Base-by-base conservation (phyloP, 1,140 invertebrate species). In the Dermatophagoides farinae region DNA sequence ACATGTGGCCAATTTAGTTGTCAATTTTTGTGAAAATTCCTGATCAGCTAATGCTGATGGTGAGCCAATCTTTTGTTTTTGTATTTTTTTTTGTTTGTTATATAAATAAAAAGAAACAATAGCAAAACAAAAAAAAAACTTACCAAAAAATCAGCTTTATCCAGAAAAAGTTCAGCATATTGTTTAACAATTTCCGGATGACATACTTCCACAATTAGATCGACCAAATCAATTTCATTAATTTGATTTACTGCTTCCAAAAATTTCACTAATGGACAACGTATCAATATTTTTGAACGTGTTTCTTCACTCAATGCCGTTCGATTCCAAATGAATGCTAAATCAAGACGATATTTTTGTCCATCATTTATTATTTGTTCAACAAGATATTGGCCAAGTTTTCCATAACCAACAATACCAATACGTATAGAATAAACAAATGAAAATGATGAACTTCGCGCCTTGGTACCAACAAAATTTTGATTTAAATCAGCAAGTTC, bases 161-260 rank as follows among this genome's bases (percentile, higher is more conserved):
- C 38, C 12, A 79, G 65, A 65, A 80, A 76, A 9, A 63, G n/a
- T 14, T 67, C 63, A 14, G 75, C 77, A 68, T 72, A 76, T 61
- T 74, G 57, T 57, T 71, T 62, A 6, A 75, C 71, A n/a, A 80
- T 74, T 50, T 66, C 64, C 12, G 79, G 79, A 70, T 80, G 78
- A 37, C 77, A 76, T 0, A 80, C 79, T 69, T 80, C 79, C 16
- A 80, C 74, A 60, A 80, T 75, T 12, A 81, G 63, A 64, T 81
- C 78, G 38, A 77, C 71, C 31, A 61, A 55, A 31, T n/a, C 43
- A 64, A 74, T 72, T 22, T 70, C 64, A 37, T 67, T 58, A 8
- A 79, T 64, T 57, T 72, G 67, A 49, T 70, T 65, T 11, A 55
- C 44, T 14, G 20, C 20, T 1, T 25, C 14, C 16, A 74, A 65